Evolutionary conservation across 2,113 vertebrate genomes (phyloP).

Genomic region (Petrocephalus microphthalmus): DNA sequence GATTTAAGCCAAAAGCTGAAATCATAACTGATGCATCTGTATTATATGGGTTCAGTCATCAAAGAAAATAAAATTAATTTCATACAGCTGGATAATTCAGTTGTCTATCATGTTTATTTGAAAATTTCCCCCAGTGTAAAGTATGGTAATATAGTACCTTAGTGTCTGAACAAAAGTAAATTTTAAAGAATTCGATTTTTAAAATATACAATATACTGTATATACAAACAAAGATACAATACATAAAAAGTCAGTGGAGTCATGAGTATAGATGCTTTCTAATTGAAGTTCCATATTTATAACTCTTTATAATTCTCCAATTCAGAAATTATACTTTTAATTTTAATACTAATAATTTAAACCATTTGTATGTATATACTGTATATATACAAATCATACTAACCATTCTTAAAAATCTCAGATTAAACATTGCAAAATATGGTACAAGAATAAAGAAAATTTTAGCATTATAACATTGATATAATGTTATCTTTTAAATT

Average conservation of each 20-base stretch:
- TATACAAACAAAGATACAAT: not conserved
- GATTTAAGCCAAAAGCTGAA: not conserved
- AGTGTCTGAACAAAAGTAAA: not conserved
- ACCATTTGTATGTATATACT: conserved; percentile 6
- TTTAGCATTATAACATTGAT: conserved; percentile 15
- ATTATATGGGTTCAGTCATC: not conserved
- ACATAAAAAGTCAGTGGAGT: not conserved
- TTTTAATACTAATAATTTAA: conserved; percentile 60
- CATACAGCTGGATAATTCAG: not conserved
- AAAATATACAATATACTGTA: not conserved
- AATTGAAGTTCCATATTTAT: conserved; percentile 36
- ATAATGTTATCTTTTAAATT: conserved; percentile 4
- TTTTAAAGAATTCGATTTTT: not conserved
- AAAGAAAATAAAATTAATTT: not conserved
- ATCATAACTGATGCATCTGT: not conserved
- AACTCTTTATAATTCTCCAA: conserved; percentile 21
- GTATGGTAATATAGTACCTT: not conserved
- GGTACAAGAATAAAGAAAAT: conserved; percentile 13
- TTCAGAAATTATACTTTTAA: conserved; percentile 46
- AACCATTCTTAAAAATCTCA: not conserved
- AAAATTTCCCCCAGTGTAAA: not conserved
- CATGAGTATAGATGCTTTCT: conserved; percentile 23
- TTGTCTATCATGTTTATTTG: not conserved
- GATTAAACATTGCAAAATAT: not conserved
- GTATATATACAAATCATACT: conserved; percentile 6